Evolutionary conservation across 2,888 invertebrate genomes (phyloP).

Genomic region (Cetonia aurata): DNA sequence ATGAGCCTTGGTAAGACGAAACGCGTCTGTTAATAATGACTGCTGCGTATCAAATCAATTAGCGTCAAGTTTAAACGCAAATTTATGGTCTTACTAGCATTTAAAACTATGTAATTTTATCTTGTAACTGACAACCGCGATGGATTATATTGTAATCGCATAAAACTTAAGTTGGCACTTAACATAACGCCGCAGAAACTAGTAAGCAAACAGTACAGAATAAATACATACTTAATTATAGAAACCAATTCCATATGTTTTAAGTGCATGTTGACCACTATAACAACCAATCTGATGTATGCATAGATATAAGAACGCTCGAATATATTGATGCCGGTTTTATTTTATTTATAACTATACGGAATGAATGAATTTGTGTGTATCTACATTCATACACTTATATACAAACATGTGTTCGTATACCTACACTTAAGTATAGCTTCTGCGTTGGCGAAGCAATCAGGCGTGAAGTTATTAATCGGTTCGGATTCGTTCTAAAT

Average conservation of each 20-base stretch:
- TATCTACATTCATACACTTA: background rate
- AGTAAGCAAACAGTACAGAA: constrained; percentile 8
- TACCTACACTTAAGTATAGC: background rate
- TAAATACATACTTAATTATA: constrained; percentile 27
- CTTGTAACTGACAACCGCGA: too few relatives aligned
- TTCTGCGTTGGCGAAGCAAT: background rate
- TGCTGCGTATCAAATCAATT: too few relatives aligned
- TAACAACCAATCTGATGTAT: background rate
- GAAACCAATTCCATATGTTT: constrained; percentile 18
- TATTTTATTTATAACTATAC: too few relatives aligned
- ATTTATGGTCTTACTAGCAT: too few relatives aligned
- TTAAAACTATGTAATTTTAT: too few relatives aligned
- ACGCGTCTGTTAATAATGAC: too few relatives aligned
- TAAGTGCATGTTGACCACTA: constrained; percentile 14
- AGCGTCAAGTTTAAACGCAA: too few relatives aligned
- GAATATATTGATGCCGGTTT: too few relatives aligned
- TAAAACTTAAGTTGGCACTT: constrained; percentile 33
- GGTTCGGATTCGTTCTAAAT: constrained; percentile 4
- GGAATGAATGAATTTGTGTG: constrained; percentile 13
- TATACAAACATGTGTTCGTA: background rate
- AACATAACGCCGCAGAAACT: background rate
- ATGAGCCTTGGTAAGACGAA: too few relatives aligned
- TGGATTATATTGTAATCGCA: background rate
- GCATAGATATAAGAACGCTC: too few relatives aligned
- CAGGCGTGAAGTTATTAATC: constrained; percentile 20